Evolutionary conservation across 2,888 invertebrate genomes (phyloP), one percentile per base, ranked within the genome.

Genomic region (Marronus borbonicus): DNA sequence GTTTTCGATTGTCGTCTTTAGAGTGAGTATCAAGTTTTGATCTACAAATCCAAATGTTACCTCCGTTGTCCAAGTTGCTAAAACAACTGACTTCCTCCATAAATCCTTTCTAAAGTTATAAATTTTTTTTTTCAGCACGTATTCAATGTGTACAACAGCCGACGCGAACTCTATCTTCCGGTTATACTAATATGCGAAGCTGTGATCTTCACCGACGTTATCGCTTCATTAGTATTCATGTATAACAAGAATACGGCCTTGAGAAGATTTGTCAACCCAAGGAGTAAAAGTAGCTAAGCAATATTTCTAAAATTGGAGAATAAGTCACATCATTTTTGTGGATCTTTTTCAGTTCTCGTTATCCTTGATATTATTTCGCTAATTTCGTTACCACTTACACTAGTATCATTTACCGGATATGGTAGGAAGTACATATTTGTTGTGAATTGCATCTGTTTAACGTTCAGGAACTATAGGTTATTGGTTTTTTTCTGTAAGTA

Each of bases 401-500:
- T 76, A 2, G 17, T 76, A 17, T 31, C 55, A 7, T 36, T 58
- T 7, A 50, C 50, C 14, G 31, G 44, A 12, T 20, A 58, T n/a
- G 7, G 20, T 3, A 20, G 20, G 2, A 60, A 44, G 3, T 39
- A 65, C 36, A 14, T 76, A 14, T 72, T 76, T 64, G 8, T 64
- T 31, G 50, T 76, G 24, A 66, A 74, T 10, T 60, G 78, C 3
- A 49, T 68, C 44, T 79, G 79, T 36, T 60, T 79, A 12, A 24
- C 36, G 17, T 80, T 81, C 65, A 64, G 81, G 58, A 77, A 80
- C 36, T 81, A 82, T 60, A 79, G 82, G 28, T 50, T 81, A 4
- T 14, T 77, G 14, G 39, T 55, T 5, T 80, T 77, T 50, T 77
- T 81, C 55, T 66, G 81, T 81, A 78, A 75, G 81, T 76, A 74